phyloP scores from a whole-genome alignment of 2,113 vertebrate genomes.

The Tetraodon nigroviridis region DNA sequence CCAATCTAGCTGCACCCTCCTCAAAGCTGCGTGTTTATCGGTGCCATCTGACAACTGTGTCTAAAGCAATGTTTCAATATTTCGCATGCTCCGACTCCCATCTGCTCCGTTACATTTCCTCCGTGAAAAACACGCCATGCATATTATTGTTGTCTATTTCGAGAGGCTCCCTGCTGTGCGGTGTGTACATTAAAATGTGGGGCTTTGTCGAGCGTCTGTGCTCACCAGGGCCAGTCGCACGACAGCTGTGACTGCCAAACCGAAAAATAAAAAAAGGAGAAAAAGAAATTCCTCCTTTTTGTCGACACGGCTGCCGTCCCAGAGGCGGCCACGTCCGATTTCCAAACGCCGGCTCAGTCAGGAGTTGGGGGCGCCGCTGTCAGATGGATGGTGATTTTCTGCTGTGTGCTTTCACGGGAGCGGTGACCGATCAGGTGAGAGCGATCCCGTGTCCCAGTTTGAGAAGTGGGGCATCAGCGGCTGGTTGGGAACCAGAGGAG shows the following conservation, averaged over 20 bases:
- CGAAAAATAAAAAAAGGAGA: conserved; percentile 28
- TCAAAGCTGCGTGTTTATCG: conserved; percentile 10
- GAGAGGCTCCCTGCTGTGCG: conserved; percentile 48
- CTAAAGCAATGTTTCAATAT: conserved; percentile 42
- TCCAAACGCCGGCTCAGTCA: conserved; percentile 66
- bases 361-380: conserved; percentile 59
- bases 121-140: conserved; percentile 57
- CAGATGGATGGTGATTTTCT: conserved; percentile 69
- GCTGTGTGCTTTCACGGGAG: conserved; percentile 60
- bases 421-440: conserved; percentile 42
- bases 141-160: conserved; percentile 72
- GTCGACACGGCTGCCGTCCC: conserved; percentile 45
- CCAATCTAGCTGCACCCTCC: no score
- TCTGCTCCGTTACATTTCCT: conserved; percentile 42
- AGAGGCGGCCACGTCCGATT: conserved; percentile 52
- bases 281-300: conserved; percentile 21
- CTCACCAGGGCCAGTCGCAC: conserved; percentile 41
- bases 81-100: conserved; percentile 36
- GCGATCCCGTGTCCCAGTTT: conserved; percentile 56
- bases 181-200: conserved; percentile 43
- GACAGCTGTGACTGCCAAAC: conserved; percentile 59
- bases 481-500: background rate
- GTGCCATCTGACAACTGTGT: conserved; percentile 41
- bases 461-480: conserved; percentile 58
- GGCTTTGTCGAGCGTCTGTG: conserved; percentile 47